These are phyloP conservation scores for Apamea epomidion DNA, from an alignment of 2,888 invertebrate species.

Conservation along the genomic window DNA sequence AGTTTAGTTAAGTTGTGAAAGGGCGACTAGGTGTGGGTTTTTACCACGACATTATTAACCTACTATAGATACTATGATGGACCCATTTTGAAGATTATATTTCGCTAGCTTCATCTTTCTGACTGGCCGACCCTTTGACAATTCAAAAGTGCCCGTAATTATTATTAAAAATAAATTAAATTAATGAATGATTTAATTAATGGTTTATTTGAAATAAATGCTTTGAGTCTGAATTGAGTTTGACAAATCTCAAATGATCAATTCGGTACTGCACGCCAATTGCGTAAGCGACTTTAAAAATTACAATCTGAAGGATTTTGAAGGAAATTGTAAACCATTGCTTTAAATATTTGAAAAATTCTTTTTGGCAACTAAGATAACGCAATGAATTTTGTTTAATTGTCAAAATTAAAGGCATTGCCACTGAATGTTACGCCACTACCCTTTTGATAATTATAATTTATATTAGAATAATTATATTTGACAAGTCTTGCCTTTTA, in stretches of 20 bases:
- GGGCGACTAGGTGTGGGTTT: constrained; percentile 27
- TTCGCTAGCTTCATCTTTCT: neutral
- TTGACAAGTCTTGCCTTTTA: neutral
- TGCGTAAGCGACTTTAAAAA: neutral
- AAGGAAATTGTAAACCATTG: too few species aligned
- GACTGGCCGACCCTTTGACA: too few species aligned
- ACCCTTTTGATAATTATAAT: neutral
- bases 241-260: too few species aligned
- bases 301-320: neutral
- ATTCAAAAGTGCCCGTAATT: too few species aligned
- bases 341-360: neutral
- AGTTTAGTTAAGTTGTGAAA: constrained; percentile 68
- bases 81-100: neutral
- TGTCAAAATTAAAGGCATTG: neutral
- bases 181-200: too few species aligned
- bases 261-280: too few species aligned
- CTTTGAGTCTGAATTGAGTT: too few species aligned
- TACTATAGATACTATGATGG: neutral
- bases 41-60: constrained; percentile 2
- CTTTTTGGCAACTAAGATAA: neutral
- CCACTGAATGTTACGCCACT: neutral
- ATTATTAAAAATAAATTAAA: too few species aligned
- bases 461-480: neutral
- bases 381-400: neutral
- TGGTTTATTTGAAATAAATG: too few species aligned